These are phyloP conservation scores for Drosophila gaucha DNA, from an alignment of 2,888 invertebrate species.

Conservation along the genomic window DNA sequence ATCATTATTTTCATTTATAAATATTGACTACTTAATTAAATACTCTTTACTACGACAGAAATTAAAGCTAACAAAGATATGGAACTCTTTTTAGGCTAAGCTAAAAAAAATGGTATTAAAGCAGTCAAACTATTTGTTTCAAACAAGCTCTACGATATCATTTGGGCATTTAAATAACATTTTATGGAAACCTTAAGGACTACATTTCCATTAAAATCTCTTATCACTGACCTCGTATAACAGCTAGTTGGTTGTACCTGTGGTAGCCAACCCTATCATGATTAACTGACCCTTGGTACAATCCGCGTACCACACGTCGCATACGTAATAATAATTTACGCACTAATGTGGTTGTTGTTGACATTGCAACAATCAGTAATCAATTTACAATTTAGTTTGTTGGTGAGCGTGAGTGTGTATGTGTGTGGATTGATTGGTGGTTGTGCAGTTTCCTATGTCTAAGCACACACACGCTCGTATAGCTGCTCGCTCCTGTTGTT, in stretches of 20 bases:
- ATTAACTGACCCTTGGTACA: conserved; percentile 34
- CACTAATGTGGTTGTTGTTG: conserved; percentile 19
- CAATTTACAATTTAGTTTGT: conserved; percentile 62
- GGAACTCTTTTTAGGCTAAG: no score
- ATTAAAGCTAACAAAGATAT: no score
- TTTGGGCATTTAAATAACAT: background rate
- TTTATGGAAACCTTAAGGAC: background rate
- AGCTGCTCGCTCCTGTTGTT: conserved; percentile 7
- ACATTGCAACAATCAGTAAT: conserved; percentile 63
- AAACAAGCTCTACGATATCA: no score
- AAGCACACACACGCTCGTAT: background rate
- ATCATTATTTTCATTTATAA: no score
- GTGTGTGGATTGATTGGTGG: conserved; percentile 60
- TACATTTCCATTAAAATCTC: background rate
- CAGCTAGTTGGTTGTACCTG: background rate
- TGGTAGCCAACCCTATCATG: background rate
- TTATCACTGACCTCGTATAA: background rate
- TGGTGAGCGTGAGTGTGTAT: background rate
- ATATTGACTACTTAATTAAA: no score
- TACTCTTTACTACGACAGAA: no score
- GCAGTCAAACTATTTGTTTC: background rate
- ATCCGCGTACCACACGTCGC: conserved; percentile 38
- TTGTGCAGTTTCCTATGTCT: conserved; percentile 17
- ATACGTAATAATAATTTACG: conserved; percentile 64
- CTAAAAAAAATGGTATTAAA: no score